phyloP scores from a whole-genome alignment of 37 sponge, comb jelly and placozoan species.

The Cladorhizidae sp. region DNA sequence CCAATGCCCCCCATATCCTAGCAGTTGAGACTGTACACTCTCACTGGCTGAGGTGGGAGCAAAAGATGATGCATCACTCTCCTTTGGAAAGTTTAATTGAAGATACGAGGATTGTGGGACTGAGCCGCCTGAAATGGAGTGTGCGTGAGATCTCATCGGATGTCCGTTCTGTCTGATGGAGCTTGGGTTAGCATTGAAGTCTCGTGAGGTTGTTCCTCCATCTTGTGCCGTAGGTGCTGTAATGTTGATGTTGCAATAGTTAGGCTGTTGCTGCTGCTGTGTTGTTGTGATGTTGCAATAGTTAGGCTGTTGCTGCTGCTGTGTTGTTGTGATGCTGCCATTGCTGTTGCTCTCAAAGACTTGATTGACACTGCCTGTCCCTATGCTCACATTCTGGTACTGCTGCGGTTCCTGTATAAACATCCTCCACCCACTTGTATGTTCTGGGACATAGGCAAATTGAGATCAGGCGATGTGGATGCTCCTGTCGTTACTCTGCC shows the following conservation, averaged over 20 bases:
- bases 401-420: background rate
- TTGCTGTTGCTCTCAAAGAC: slow-evolving; percentile 1
- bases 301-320: background rate
- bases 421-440: slow-evolving; percentile 4
- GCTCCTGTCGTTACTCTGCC: background rate
- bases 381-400: slow-evolving; percentile 38
- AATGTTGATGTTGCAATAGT: slow-evolving; percentile 19
- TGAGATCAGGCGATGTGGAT: background rate
- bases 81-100: slow-evolving; percentile 1
- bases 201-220: background rate
- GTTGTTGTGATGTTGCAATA: slow-evolving; percentile 23
- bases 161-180: background rate
- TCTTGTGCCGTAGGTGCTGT: background rate
- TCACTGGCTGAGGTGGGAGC: background rate
- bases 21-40: too few relatives aligned
- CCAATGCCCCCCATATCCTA: too few relatives aligned
- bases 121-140: background rate
- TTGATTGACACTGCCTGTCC: slow-evolving; percentile 4
- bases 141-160: background rate
- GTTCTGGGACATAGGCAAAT: slow-evolving; percentile 15
- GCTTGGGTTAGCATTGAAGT: background rate
- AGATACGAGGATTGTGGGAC: slow-evolving; percentile 7
- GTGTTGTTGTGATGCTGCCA: background rate
- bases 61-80: background rate
- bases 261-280: background rate